phyloP scores from a whole-genome alignment of 2,888 invertebrate species.

The Archaeoteleia sp. region DNA sequence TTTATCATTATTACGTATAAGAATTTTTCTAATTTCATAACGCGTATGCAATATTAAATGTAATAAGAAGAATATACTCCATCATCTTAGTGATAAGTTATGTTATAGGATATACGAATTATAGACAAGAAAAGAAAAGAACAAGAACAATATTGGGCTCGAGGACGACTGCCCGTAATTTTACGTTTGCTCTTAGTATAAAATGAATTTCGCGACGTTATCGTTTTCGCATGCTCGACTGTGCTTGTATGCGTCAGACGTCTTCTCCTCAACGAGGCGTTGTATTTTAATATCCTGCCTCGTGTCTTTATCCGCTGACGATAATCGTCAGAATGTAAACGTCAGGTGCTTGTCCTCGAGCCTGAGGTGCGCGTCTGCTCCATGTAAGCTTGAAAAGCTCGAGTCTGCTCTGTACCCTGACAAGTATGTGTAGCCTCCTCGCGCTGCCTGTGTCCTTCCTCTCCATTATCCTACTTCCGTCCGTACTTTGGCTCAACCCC shows the following conservation, averaged over 20 bases:
- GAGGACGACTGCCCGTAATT: slow-evolving; percentile 69
- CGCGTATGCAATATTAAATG: slow-evolving; percentile 64
- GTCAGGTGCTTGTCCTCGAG: slow-evolving; percentile 74
- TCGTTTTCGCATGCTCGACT: slow-evolving; percentile 50
- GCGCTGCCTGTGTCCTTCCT: slow-evolving; percentile 14
- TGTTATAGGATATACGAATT: slow-evolving; percentile 38
- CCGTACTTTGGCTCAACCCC: slow-evolving; percentile 7
- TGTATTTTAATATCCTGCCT: slow-evolving; percentile 61
- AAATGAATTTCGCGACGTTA: slow-evolving; percentile 43
- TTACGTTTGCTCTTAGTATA: slow-evolving; percentile 42
- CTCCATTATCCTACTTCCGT: slow-evolving; percentile 25
- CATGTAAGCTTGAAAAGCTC: slow-evolving; percentile 68
- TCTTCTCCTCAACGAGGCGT: slow-evolving; percentile 56
- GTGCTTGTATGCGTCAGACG: slow-evolving; percentile 48
- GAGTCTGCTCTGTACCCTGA: slow-evolving; percentile 73
- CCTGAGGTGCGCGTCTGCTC: slow-evolving; percentile 72
- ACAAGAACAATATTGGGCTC: slow-evolving; percentile 71
- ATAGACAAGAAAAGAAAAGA: slow-evolving; percentile 25
- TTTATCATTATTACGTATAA: slow-evolving; percentile 50
- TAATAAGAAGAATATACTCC: slow-evolving; percentile 50
- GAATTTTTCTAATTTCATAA: slow-evolving; percentile 55
- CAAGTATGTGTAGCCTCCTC: slow-evolving; percentile 56
- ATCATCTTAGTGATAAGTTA: slow-evolving; percentile 54
- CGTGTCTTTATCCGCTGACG: slow-evolving; percentile 54
- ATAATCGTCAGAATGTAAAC: slow-evolving; percentile 66